phyloP scores from a whole-genome alignment of 2,797 vertebrate genomes.

The Platyrinchus mystaceus region DNA sequence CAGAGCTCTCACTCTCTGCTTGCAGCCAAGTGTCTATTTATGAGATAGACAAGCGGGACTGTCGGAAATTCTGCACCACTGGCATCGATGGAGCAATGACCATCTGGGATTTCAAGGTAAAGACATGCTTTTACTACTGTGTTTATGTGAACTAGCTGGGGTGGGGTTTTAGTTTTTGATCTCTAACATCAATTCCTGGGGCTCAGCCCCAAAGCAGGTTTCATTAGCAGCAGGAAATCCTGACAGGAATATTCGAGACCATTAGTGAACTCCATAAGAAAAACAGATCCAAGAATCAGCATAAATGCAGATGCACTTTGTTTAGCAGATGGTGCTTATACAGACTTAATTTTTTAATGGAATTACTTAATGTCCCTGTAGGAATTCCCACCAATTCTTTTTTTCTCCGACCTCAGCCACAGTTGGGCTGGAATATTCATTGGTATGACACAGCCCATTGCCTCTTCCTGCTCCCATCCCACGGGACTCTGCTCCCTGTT shows the following conservation, averaged over 20 bases:
- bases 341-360: background rate
- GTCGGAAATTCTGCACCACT: slow-evolving; percentile 99
- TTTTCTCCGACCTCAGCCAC: background rate
- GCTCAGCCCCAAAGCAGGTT: background rate
- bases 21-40: slow-evolving; percentile 98
- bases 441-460: accelerated
- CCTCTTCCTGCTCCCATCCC: background rate
- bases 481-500: background rate
- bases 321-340: slow-evolving; percentile 9
- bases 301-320: background rate
- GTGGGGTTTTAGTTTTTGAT: background rate
- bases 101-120: slow-evolving; percentile 98
- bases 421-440: background rate
- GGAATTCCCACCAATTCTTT: background rate
- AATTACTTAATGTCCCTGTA: background rate
- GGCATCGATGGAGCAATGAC: slow-evolving; percentile 99
- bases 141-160: background rate
- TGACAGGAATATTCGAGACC: background rate
- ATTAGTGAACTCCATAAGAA: background rate
- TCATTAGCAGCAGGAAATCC: background rate
- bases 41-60: slow-evolving; percentile 98
- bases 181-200: background rate
- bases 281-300: background rate
- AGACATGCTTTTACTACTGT: background rate
- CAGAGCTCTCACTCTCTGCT: slow-evolving; percentile 15